Conservation (phyloP, 2,888 invertebrate genomes). For the Polymixis flavicincta region DNA sequence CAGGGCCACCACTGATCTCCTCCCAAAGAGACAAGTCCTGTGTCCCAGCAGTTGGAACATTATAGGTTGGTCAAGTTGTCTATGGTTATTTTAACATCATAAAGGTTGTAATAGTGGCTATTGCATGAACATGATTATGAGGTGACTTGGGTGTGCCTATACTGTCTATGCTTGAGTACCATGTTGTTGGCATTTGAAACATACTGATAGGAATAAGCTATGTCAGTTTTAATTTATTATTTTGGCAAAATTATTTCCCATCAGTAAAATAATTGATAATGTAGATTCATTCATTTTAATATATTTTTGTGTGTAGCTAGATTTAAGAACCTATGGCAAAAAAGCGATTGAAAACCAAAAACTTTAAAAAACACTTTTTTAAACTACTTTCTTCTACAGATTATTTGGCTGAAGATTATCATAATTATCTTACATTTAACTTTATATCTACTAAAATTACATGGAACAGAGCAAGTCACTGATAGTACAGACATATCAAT, state of each 20-base stretch:
- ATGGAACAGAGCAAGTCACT: not conserved
- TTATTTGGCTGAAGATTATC: not conserved
- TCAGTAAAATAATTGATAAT: not conserved
- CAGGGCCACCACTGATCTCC: too few relatives aligned
- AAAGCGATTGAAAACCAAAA: not conserved
- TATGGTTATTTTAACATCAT: not conserved
- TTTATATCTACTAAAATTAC: constrained; percentile 4
- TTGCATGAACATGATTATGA: not conserved
- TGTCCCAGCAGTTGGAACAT: too few relatives aligned
- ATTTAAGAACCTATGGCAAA: not conserved
- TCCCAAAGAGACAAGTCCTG: too few relatives aligned
- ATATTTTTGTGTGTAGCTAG: not conserved
- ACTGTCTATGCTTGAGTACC: not conserved
- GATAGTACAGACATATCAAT: not conserved
- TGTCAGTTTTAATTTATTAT: not conserved
- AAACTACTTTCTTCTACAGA: not conserved
- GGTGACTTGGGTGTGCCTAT: not conserved
- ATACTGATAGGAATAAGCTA: not conserved
- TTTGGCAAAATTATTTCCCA: not conserved
- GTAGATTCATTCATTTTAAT: too few relatives aligned
- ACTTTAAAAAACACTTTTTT: too few relatives aligned
- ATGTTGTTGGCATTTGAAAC: not conserved
- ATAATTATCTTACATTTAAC: not conserved
- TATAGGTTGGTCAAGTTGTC: too few relatives aligned
- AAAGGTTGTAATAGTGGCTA: not conserved